Conservation (phyloP, 2,888 invertebrate species). For the Corbicula japonica region DNA sequence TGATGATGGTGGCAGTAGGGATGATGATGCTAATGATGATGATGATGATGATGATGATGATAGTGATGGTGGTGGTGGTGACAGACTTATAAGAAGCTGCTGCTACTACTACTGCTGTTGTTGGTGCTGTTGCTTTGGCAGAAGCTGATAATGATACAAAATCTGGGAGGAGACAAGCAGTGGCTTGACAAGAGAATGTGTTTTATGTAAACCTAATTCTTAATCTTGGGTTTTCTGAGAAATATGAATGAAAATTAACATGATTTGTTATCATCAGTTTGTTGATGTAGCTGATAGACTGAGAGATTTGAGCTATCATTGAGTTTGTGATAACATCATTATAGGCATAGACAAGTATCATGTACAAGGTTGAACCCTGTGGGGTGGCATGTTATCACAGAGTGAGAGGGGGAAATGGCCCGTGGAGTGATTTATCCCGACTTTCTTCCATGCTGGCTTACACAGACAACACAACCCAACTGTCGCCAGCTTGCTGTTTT, state of each 20-base stretch:
- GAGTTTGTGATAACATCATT: conserved; percentile 23
- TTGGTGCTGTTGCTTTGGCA: too few species aligned
- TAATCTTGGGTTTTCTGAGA: too few species aligned
- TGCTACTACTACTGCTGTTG: too few species aligned
- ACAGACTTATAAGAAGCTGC: too few species aligned
- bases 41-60: background rate
- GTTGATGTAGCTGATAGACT: conserved; percentile 27
- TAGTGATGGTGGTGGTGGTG: too few species aligned
- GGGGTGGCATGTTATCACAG: conserved; percentile 38
- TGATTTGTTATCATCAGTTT: conserved; percentile 25
- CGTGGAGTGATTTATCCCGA: conserved; percentile 58
- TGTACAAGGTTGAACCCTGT: conserved; percentile 28
- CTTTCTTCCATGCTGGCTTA: conserved; percentile 59
- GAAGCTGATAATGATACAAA: too few species aligned
- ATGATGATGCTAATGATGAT: background rate
- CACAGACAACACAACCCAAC: conserved; percentile 42
- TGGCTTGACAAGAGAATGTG: too few species aligned
- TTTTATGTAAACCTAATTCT: too few species aligned
- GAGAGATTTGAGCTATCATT: conserved; percentile 25
- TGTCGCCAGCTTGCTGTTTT: too few species aligned
- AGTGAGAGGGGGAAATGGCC: conserved; percentile 41
- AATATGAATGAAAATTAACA: conserved; percentile 12
- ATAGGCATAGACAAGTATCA: conserved; percentile 29
- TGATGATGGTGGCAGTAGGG: background rate
- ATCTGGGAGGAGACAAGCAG: too few species aligned